Conservation (phyloP, 1,140 invertebrate genomes). For the Drosophila malerkotliana region DNA sequence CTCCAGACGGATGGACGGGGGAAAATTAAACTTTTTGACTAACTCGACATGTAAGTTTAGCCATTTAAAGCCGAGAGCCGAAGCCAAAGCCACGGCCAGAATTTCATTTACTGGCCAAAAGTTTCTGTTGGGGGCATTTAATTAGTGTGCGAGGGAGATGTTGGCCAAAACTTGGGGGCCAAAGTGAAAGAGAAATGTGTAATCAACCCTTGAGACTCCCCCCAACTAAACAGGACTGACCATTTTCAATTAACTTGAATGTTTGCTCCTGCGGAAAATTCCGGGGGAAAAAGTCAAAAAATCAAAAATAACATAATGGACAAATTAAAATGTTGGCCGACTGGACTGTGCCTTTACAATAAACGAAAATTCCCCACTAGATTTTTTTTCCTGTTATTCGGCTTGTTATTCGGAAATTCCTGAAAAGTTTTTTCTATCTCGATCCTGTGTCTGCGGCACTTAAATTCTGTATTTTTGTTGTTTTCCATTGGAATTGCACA, state of each 20-base stretch:
- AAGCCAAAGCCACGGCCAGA: constrained; percentile 52
- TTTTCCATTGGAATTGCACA: constrained; percentile 55
- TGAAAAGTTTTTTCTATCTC: constrained; percentile 18
- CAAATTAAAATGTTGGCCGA: constrained; percentile 68
- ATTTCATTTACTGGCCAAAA: constrained; percentile 67
- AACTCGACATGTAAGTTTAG: constrained; percentile 67
- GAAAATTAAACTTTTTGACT: constrained; percentile 73
- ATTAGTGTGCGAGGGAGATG: constrained; percentile 45
- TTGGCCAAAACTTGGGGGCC: constrained; percentile 3
- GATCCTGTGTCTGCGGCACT: constrained; percentile 45
- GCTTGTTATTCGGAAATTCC: constrained; percentile 34
- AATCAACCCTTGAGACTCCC: constrained; percentile 49
- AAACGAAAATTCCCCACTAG: constrained; percentile 60
- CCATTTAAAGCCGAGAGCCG: constrained; percentile 57
- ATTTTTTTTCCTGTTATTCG: constrained; percentile 26
- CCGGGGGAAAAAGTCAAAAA: constrained; percentile 47
- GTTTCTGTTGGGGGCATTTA: constrained; percentile 60
- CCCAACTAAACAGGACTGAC: constrained; percentile 26
- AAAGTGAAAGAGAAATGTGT: constrained; percentile 42
- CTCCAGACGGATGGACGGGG: constrained; percentile 17
- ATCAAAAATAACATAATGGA: constrained; percentile 75
- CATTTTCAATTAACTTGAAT: constrained; percentile 68
- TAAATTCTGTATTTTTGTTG: constrained; percentile 47
- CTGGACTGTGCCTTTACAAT: constrained; percentile 15
- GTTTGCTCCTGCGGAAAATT: constrained; percentile 20